Evolutionary conservation across 2,113 vertebrate species (phyloP).

Genomic region (Myrmecobius fasciatus): DNA sequence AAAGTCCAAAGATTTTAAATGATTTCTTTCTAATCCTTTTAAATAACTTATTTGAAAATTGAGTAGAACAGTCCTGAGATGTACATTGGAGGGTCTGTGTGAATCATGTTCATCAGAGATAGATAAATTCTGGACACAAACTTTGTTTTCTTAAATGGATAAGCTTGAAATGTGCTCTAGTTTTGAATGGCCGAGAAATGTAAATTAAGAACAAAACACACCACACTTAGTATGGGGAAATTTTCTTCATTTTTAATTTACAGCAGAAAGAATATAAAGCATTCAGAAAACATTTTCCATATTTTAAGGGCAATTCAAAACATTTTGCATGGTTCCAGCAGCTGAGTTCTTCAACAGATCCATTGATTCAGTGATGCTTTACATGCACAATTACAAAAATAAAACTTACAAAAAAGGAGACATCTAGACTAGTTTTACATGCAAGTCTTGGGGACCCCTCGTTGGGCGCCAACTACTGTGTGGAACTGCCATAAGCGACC

Average conservation of each 20-base stretch:
- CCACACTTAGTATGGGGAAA: constrained; percentile 86
- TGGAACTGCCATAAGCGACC: constrained; percentile 90
- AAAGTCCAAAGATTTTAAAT: neutral
- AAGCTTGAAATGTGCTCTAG: neutral
- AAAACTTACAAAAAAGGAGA: constrained; percentile 99
- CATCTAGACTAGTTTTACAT: constrained; percentile 99
- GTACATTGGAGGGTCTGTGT: neutral
- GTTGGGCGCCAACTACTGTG: constrained; percentile 89
- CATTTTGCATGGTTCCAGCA: constrained; percentile 99
- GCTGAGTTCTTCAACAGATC: constrained; percentile 99
- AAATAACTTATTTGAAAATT: neutral
- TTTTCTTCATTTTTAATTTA: constrained; percentile 99
- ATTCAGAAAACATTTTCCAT: constrained; percentile 99
- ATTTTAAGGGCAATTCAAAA: constrained; percentile 99
- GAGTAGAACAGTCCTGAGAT: neutral
- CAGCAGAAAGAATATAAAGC: constrained; percentile 99
- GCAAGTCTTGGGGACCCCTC: constrained; percentile 97
- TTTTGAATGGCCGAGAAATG: neutral
- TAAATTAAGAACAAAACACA: constrained; percentile 73
- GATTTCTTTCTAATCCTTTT: neutral
- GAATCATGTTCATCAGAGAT: constrained; percentile 16
- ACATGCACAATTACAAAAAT: constrained; percentile 99
- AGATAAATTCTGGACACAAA: neutral
- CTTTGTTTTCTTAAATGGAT: neutral
- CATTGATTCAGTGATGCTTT: constrained; percentile 99